Conservation (phyloP, 2,797 vertebrate species). For the Eurystomus glaucurus region DNA sequence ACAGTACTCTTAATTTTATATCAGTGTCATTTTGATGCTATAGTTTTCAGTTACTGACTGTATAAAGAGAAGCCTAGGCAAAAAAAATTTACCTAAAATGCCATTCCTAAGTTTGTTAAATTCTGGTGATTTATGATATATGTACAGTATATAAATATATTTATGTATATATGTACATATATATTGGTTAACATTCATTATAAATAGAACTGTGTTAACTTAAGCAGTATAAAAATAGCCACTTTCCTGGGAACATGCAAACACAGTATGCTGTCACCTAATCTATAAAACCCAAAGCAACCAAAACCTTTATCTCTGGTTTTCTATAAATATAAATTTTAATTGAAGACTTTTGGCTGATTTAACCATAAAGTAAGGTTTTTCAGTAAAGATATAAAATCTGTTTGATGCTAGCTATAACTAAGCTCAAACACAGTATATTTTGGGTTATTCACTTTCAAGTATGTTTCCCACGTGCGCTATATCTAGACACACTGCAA, state of each 20-base stretch:
- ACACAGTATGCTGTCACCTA: constrained; percentile 64
- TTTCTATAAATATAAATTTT: constrained; percentile 80
- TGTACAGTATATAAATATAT: constrained; percentile 82
- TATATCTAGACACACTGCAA: constrained; percentile 28
- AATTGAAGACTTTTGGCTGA: constrained; percentile 67
- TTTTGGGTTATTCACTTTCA: constrained; percentile 72
- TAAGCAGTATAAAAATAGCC: constrained; percentile 85
- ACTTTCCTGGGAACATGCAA: constrained; percentile 81
- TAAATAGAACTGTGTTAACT: constrained; percentile 80
- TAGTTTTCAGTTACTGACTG: constrained; percentile 42
- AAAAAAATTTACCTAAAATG: constrained; percentile 47
- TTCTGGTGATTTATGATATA: constrained; percentile 52
- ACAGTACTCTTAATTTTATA: constrained; percentile 15
- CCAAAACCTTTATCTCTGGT: constrained; percentile 69
- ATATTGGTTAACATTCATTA: constrained; percentile 76
- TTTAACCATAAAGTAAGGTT: constrained; percentile 58
- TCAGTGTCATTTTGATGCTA: constrained; percentile 34
- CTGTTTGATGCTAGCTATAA: constrained; percentile 56
- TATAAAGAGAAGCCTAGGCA: constrained; percentile 70
- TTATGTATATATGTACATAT: constrained; percentile 79
- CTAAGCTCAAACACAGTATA: constrained; percentile 52
- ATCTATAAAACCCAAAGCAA: constrained; percentile 75
- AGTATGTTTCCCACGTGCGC: constrained; percentile 42
- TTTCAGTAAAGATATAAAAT: constrained; percentile 79
- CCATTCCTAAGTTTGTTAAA: constrained; percentile 53